A percentile compares a stretch with the other conserved stretches of the same genome.
Evolutionary conservation across 2,888 invertebrate genomes (phyloP).

Genomic region (Scaptomyza cyrtandrae): DNA sequence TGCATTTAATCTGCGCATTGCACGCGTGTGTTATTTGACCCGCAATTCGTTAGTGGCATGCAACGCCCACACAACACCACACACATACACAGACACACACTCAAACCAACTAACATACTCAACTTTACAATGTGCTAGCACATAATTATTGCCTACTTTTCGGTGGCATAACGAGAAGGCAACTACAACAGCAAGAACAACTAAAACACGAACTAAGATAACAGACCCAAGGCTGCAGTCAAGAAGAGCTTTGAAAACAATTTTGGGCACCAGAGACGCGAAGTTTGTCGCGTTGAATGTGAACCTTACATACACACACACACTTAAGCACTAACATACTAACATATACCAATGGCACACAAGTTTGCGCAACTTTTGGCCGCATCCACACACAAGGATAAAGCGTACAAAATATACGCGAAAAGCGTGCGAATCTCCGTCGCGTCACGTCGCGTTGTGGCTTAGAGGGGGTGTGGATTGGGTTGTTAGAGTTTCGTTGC

Average conservation of each 20-base stretch:
- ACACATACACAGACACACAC: neutral
- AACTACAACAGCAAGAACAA: neutral
- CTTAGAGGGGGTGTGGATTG: neutral
- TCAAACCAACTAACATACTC: neutral
- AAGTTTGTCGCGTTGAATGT: constrained; percentile 45
- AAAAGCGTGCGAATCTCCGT: constrained; percentile 54
- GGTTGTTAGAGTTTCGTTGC: neutral
- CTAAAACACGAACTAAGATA: constrained; percentile 7
- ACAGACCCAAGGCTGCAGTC: constrained; percentile 31
- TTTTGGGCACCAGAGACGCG: constrained; percentile 59
- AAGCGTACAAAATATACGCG: constrained; percentile 62
- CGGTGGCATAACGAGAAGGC: constrained; percentile 26
- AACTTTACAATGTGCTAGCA: constrained; percentile 33
- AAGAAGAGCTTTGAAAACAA: constrained; percentile 63
- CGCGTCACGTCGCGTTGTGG: constrained; percentile 3
- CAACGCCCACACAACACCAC: constrained; percentile 15
- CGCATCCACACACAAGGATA: constrained; percentile 37
- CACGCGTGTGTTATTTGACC: neutral
- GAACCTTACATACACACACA: constrained; percentile 3
- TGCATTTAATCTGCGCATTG: constrained; percentile 15
- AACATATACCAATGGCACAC: neutral
- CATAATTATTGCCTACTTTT: constrained; percentile 74
- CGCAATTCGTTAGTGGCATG: constrained; percentile 2
- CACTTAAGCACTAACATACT: constrained; percentile 7
- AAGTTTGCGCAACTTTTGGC: constrained; percentile 32